Percentiles rank a stretch among this genome's conserved stretches.
These are phyloP conservation scores for Zoanthus sansibaricus DNA, from an alignment of 92 coral and sea anemone genomes.

Conservation along the genomic window DNA sequence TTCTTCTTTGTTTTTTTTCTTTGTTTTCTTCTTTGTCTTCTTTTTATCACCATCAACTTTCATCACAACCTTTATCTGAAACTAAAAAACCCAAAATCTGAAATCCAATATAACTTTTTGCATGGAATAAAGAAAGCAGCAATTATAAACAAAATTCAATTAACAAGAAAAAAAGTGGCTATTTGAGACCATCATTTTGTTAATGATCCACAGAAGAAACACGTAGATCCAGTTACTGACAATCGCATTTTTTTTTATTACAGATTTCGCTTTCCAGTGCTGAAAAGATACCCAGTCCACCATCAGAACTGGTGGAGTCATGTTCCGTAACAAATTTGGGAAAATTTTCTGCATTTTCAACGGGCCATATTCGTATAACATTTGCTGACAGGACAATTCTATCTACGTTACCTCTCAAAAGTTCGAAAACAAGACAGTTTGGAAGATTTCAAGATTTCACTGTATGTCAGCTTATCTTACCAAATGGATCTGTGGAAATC, in stretches of 20 bases:
- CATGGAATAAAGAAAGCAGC: too few relatives aligned
- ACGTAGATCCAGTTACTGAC: background rate
- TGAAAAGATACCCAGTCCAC: background rate
- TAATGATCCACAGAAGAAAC: too few relatives aligned
- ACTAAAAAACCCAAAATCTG: too few relatives aligned
- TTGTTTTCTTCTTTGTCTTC: too few relatives aligned
- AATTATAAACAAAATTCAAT: too few relatives aligned
- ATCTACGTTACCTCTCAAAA: conserved; percentile 52
- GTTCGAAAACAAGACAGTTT: background rate
- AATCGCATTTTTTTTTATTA: background rate
- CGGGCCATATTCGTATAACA: conserved; percentile 75
- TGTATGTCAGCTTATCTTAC: conserved; percentile 65
- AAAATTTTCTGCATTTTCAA: conserved; percentile 83
- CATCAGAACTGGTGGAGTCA: conserved; percentile 58
- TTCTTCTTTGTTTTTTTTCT: too few relatives aligned
- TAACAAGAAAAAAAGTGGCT: too few relatives aligned
- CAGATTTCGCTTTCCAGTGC: background rate
- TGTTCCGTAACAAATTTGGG: conserved; percentile 73
- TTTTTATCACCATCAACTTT: too few relatives aligned
- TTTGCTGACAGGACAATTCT: conserved; percentile 89
- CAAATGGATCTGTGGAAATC: conserved; percentile 61
- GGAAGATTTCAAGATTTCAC: background rate
- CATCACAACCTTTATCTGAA: too few relatives aligned
- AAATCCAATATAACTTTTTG: too few relatives aligned
- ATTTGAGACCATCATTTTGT: background rate